Percentiles rank a stretch among this genome's conserved stretches.
Evolutionary conservation across 2,888 invertebrate genomes (phyloP).

Genomic region (Busseola fusca): DNA sequence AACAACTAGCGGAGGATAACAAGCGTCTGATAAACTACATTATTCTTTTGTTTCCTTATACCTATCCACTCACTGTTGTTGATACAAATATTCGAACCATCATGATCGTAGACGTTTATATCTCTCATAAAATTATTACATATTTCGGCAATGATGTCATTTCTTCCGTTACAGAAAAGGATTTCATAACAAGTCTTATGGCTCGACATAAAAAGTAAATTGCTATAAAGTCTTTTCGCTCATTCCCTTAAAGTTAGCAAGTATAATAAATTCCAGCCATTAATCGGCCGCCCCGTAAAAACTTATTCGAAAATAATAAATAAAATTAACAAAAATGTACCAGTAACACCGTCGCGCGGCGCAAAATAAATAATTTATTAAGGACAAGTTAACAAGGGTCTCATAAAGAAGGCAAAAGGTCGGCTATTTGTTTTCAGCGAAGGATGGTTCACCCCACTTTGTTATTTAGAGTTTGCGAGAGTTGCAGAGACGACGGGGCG

Average conservation of each 20-base stretch:
- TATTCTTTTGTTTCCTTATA: constrained; percentile 28
- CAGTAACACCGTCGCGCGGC: constrained; percentile 72
- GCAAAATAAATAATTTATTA: constrained; percentile 88
- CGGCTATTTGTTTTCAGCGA: constrained; percentile 87
- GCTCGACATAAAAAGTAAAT: constrained; percentile 52
- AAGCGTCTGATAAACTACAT: constrained; percentile 28
- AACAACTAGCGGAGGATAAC: constrained; percentile 31
- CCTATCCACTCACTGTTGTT: not conserved
- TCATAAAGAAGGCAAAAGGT: constrained; percentile 89
- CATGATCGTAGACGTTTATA: constrained; percentile 25
- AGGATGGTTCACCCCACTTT: constrained; percentile 84
- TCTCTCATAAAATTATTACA: constrained; percentile 32
- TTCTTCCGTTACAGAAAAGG: constrained; percentile 27
- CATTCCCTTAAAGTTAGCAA: constrained; percentile 63
- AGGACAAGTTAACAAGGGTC: constrained; percentile 89
- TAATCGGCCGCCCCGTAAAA: constrained; percentile 67
- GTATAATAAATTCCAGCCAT: constrained; percentile 66
- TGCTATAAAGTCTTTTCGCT: constrained; percentile 58
- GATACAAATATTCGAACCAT: constrained; percentile 17
- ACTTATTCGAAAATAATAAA: constrained; percentile 81
- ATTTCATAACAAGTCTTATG: constrained; percentile 40
- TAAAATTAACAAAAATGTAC: constrained; percentile 80
- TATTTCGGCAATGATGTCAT: constrained; percentile 28
- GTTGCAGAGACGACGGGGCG: constrained; percentile 72
- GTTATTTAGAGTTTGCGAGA: constrained; percentile 84